phyloP scores from a whole-genome alignment of 2,113 vertebrate genomes.

The Brachyhypopomus occidentalis region DNA sequence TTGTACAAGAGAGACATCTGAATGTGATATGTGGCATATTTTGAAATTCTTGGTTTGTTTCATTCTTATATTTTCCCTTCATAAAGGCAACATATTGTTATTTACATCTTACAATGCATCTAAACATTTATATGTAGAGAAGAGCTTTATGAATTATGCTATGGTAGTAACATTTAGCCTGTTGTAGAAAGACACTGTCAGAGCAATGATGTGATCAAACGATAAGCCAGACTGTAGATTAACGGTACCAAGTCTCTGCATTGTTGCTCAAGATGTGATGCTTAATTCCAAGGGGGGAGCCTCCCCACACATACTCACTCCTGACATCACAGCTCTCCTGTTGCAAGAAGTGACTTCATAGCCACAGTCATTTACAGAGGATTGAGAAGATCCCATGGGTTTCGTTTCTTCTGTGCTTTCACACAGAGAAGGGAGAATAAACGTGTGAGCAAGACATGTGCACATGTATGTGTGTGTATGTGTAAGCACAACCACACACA shows the following conservation, averaged over 20 bases:
- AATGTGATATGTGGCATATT: no score
- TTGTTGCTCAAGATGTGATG: neutral
- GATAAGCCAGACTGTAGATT: neutral
- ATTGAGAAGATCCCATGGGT: conserved; percentile 1
- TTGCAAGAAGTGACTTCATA: conserved; percentile 24
- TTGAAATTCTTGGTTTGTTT: no score
- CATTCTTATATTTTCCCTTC: no score
- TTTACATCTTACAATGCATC: no score
- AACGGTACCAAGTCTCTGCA: neutral
- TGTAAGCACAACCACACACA: neutral
- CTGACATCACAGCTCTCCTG: conserved; percentile 26
- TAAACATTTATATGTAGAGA: neutral
- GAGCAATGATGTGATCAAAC: neutral
- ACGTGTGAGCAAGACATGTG: neutral
- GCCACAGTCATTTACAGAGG: conserved; percentile 33
- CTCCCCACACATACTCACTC: neutral
- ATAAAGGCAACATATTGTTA: no score
- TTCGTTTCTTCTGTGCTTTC: conserved; percentile 18
- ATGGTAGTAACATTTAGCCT: neutral
- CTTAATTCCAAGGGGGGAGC: neutral
- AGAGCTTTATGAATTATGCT: neutral
- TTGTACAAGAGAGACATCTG: no score
- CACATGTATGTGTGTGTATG: neutral
- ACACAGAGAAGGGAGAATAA: neutral
- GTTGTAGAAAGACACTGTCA: neutral